phyloP scores from a whole-genome alignment of 2,797 vertebrate species.

The Dendrocincla fuliginosa region DNA sequence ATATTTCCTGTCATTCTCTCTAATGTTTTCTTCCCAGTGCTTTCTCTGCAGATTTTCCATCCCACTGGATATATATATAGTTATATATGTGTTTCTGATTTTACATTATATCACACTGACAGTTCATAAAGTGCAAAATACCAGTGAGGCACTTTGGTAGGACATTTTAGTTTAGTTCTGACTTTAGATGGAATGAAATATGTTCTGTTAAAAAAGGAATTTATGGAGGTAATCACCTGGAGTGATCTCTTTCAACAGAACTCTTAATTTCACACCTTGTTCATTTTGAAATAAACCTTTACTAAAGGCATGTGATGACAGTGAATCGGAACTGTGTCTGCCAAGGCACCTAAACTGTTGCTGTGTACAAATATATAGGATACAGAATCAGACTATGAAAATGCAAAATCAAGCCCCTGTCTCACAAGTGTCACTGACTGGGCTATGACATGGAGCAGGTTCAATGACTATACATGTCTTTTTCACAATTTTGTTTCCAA shows the following conservation, averaged over 20 bases:
- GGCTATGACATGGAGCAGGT: neutral
- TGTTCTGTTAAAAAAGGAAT: slow-evolving; percentile 10
- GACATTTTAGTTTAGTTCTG: slow-evolving; percentile 31
- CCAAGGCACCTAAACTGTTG: neutral
- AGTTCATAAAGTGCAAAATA: slow-evolving; percentile 49
- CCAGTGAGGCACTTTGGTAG: neutral
- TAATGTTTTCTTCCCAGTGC: neutral
- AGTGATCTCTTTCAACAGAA: slow-evolving; percentile 11
- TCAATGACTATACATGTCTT: neutral
- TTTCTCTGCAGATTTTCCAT: slow-evolving; percentile 39
- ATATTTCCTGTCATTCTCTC: neutral
- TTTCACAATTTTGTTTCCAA: neutral
- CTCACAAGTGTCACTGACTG: neutral
- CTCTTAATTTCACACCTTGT: slow-evolving; percentile 24
- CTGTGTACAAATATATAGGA: neutral
- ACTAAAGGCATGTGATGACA: neutral
- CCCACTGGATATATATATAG: neutral
- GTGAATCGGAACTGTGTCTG: neutral
- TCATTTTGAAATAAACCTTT: slow-evolving; percentile 2
- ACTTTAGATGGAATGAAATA: slow-evolving; percentile 19
- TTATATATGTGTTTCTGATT: slow-evolving; percentile 33
- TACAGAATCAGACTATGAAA: neutral
- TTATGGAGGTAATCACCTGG: slow-evolving; percentile 5
- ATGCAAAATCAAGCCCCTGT: neutral
- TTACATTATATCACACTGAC: slow-evolving; percentile 27